Conservation (phyloP, 2,888 invertebrate species). For the Clunio marinus region DNA sequence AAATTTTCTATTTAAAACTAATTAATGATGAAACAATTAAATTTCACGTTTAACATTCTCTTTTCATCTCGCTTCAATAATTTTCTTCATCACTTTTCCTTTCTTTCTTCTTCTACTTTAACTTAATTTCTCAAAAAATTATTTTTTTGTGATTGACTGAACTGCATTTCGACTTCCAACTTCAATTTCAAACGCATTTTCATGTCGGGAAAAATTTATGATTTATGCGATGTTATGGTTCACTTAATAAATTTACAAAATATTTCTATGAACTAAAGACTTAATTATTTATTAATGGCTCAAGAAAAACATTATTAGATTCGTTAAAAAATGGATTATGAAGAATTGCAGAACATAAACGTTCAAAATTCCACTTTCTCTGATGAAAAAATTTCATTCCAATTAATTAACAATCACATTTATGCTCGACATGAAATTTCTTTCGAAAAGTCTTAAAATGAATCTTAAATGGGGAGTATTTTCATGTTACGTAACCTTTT, state of each 20-base stretch:
- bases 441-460: too few species aligned
- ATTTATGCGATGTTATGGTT: constrained; percentile 16
- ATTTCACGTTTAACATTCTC: too few species aligned
- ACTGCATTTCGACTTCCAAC: constrained; percentile 25
- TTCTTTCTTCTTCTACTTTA: neutral
- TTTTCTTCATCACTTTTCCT: neutral
- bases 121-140: constrained; percentile 13
- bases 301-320: neutral
- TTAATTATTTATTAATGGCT: too few species aligned
- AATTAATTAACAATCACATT: too few species aligned
- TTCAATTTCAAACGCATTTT: constrained; percentile 31
- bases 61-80: neutral
- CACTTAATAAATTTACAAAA: neutral
- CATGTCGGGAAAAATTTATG: constrained; percentile 26
- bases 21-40: neutral
- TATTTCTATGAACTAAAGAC: neutral
- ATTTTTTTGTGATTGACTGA: constrained; percentile 37
- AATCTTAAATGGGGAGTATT: too few species aligned
- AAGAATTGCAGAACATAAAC: constrained; percentile 7
- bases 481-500: too few species aligned
- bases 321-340: neutral
- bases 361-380: too few species aligned
- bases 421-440: too few species aligned
- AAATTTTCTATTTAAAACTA: constrained; percentile 36
- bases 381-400: too few species aligned